Evolutionary conservation across 2,888 invertebrate species (phyloP).

Genomic region (Luperina testacea): DNA sequence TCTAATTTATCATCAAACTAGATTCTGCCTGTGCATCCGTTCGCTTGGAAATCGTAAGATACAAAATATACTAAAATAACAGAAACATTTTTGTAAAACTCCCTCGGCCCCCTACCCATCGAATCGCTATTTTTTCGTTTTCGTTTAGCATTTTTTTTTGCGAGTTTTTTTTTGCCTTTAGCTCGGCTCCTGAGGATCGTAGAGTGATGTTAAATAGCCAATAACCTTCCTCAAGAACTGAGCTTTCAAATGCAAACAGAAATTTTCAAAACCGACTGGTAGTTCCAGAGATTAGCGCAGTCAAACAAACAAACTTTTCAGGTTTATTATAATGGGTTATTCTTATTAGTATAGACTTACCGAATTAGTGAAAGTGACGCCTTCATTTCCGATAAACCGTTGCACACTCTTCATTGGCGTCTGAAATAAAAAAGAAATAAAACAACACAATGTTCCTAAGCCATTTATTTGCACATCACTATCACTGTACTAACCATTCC

Average conservation of each 20-base stretch:
- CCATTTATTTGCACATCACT: conserved; percentile 77
- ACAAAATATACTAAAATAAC: background rate
- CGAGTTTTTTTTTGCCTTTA: background rate
- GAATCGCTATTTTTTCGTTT: background rate
- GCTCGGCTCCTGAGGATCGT: background rate
- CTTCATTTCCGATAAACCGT: conserved; percentile 91
- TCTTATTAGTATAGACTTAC: conserved; percentile 85
- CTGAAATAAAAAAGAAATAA: conserved; percentile 87
- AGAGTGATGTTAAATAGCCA: background rate
- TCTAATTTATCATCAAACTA: conserved; percentile 53
- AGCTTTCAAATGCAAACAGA: background rate
- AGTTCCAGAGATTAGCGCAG: background rate
- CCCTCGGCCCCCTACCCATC: background rate
- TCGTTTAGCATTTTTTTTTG: too few species aligned
- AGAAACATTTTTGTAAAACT: background rate
- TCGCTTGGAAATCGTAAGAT: background rate
- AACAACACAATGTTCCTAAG: conserved; percentile 70
- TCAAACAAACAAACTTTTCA: background rate
- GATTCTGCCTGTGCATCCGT: background rate
- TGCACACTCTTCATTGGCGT: conserved; percentile 92
- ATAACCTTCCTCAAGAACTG: background rate
- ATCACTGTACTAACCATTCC: conserved; percentile 92
- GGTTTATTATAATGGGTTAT: background rate
- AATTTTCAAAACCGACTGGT: background rate
- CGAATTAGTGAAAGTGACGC: conserved; percentile 93